These are phyloP conservation scores for Hypomecis atomaria DNA, from an alignment of 2,888 invertebrate species.

Conservation along the genomic window DNA sequence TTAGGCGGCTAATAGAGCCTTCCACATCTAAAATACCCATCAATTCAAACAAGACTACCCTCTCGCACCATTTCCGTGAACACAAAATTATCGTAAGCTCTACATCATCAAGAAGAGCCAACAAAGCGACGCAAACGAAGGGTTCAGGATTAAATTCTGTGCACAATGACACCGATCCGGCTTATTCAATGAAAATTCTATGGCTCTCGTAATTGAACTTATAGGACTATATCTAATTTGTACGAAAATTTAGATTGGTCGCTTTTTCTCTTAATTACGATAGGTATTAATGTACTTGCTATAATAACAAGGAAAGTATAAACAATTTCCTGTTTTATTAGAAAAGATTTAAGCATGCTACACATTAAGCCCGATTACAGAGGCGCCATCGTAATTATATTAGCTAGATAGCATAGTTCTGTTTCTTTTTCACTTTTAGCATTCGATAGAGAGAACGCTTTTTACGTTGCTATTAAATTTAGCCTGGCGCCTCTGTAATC, in stretches of 20 bases:
- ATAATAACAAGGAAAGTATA: not conserved
- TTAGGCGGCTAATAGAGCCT: not conserved
- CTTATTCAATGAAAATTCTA: conserved; percentile 30
- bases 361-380: too few species aligned
- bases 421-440: too few species aligned
- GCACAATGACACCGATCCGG: conserved; percentile 30
- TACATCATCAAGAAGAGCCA: conserved; percentile 21
- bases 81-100: conserved; percentile 23
- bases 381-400: too few species aligned
- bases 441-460: too few species aligned
- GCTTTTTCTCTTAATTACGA: not conserved
- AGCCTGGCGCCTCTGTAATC: too few species aligned
- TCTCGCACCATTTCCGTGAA: conserved; percentile 19
- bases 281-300: too few species aligned
- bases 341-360: too few species aligned
- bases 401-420: too few species aligned
- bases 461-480: too few species aligned
- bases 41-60: conserved; percentile 5
- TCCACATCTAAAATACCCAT: conserved; percentile 2
- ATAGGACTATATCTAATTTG: conserved; percentile 26
- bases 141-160: conserved; percentile 31
- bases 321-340: too few species aligned
- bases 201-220: conserved; percentile 29
- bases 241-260: conserved; percentile 15
- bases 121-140: conserved; percentile 33